Evolutionary conservation across 1,140 invertebrate species (phyloP), one percentile per base, ranked within the genome.

Genomic region (Plodia interpunctella): DNA sequence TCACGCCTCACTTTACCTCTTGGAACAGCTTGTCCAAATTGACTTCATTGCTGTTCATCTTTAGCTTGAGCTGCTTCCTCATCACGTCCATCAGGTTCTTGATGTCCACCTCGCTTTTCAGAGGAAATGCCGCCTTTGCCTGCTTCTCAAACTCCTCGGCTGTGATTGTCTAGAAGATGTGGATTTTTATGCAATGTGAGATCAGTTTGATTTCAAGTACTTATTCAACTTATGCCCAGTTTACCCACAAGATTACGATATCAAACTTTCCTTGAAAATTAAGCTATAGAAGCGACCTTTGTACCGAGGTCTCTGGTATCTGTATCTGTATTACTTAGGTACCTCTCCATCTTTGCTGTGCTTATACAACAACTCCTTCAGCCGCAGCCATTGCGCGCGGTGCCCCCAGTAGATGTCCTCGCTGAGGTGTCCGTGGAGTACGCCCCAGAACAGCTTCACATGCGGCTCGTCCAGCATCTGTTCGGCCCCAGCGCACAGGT

Each of bases 71-170:
- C 57, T 91, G 90, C 62, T 85, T 90, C 35, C 81, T 76, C 8
- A 85, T 78, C 8, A 83, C 82, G 38, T 90, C 87, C 2, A 71
- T 65, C 11, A 91, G 65, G 53, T 90, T 91, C 60, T 88, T 88
- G 20, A 90, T 87, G 57, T 91, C 90, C 49, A 90, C 86, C 59
- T 91, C 87, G 53, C 78, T 89, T 60, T 91, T 91, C 51, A 90
- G 49, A 0, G 90, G 83, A 56, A 89, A 91, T 6, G 73, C 73
- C 0, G 72, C 50, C 57, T 84, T 85, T 0, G 80, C 55, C 5
- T 76, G 65, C 58, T 85, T 88, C 59, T 90, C 88, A 15, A 90
- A 83, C 25, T 90, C 85, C 53, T 87, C 86, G 8, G 86, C 70
- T n/a, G 79, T 74, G 15, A 86, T 76, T 17, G 70, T 81, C 89